phyloP scores from a whole-genome alignment of 1,140 invertebrate species.

The Bombus confusus region DNA sequence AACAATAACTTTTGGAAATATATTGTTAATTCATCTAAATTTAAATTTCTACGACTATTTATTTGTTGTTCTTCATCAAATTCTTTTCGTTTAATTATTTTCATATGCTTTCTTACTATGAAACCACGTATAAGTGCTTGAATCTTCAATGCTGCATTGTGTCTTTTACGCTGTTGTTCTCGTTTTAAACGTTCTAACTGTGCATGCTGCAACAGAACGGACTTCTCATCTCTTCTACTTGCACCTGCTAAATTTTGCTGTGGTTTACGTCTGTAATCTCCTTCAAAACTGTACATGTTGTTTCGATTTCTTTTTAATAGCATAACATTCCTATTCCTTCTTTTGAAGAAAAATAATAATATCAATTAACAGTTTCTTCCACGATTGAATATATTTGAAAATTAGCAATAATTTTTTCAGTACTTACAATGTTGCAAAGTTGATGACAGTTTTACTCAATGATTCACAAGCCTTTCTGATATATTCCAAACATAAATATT shows the following conservation, averaged over 20 bases:
- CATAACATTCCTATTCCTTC: conserved; percentile 32
- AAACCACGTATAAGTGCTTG: conserved; percentile 92
- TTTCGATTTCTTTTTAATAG: conserved; percentile 43
- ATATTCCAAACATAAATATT: conserved; percentile 10
- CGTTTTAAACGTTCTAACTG: conserved; percentile 93
- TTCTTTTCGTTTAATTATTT: conserved; percentile 85
- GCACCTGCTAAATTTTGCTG: conserved; percentile 95
- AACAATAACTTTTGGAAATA: conserved; percentile 87
- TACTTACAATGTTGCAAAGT: neutral
- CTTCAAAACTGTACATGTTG: conserved; percentile 93
- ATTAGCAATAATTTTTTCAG: neutral
- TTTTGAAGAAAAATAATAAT: neutral
- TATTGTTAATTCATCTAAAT: conserved; percentile 82
- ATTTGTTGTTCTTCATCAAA: conserved; percentile 86
- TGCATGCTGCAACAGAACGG: conserved; percentile 89
- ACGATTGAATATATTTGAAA: too few species aligned
- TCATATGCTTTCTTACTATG: conserved; percentile 86
- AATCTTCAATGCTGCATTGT: conserved; percentile 88
- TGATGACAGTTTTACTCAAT: neutral
- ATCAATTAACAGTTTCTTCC: neutral
- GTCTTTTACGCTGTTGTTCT: conserved; percentile 88
- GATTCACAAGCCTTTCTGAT: conserved; percentile 5
- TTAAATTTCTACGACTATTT: conserved; percentile 80
- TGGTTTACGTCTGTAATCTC: conserved; percentile 93
- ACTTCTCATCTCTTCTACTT: conserved; percentile 89